Evolutionary conservation across 2,113 vertebrate genomes (phyloP).

Genomic region (Grammatotria lemairii): DNA sequence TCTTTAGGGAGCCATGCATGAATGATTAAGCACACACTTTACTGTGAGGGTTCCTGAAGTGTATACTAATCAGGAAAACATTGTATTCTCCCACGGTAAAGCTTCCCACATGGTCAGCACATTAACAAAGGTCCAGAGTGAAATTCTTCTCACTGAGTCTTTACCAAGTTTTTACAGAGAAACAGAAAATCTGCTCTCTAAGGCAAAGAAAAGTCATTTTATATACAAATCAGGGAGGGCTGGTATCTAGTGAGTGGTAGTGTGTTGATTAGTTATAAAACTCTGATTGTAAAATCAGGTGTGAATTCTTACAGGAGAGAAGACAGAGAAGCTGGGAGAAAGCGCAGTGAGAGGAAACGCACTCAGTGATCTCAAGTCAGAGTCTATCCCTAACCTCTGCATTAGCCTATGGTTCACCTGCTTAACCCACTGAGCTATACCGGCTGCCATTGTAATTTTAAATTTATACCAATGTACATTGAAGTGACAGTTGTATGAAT

Average conservation of each 20-base stretch:
- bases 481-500: neutral
- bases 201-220: neutral
- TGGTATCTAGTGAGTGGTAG: neutral
- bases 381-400: neutral
- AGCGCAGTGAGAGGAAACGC: neutral
- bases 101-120: slow-evolving; percentile 23
- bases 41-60: neutral
- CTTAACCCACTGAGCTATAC: neutral
- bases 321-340: neutral
- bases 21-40: neutral
- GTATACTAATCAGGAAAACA: neutral
- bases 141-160: slow-evolving; percentile 12
- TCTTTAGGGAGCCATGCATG: neutral
- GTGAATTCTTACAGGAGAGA: neutral
- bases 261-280: neutral
- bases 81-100: slow-evolving; percentile 12
- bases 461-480: neutral
- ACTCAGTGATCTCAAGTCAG: neutral
- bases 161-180: slow-evolving; percentile 10
- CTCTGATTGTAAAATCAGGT: neutral
- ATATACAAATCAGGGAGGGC: neutral
- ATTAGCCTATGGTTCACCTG: neutral
- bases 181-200: neutral
- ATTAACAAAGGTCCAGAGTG: slow-evolving; percentile 30
- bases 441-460: neutral